Percentiles rank a stretch among this genome's conserved stretches.
phyloP scores from a whole-genome alignment of 2,888 invertebrate species.

The Creontiades dilutus region DNA sequence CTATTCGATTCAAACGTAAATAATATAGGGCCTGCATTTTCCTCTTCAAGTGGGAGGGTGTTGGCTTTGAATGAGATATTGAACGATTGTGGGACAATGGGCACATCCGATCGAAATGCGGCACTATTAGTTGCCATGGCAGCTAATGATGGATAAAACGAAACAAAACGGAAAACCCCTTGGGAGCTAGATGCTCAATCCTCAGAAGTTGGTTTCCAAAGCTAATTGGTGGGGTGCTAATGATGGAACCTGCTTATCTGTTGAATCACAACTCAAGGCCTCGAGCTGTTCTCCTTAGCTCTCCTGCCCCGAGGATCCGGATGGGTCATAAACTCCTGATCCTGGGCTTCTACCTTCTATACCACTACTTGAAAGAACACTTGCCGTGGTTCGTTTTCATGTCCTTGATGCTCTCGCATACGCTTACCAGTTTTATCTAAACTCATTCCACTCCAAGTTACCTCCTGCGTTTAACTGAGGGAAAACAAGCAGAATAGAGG shows the following conservation, averaged over 20 bases:
- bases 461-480: too few species aligned
- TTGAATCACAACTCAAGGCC: conserved; percentile 66
- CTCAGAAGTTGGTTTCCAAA: conserved; percentile 54
- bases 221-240: conserved; percentile 63
- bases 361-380: background rate
- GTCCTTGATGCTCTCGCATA: background rate
- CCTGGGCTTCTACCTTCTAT: conserved; percentile 14
- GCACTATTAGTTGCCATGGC: conserved; percentile 66
- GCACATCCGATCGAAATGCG: conserved; percentile 64
- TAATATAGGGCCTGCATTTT: background rate
- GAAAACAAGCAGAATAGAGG: too few species aligned
- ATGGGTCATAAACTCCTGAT: conserved; percentile 57
- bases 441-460: background rate
- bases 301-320: conserved; percentile 16
- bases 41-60: background rate
- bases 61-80: conserved; percentile 39
- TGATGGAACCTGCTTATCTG: conserved; percentile 64
- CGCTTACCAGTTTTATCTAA: background rate
- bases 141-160: conserved; percentile 70
- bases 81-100: conserved; percentile 61
- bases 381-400: background rate
- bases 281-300: conserved; percentile 56
- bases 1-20: background rate
- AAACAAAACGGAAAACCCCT: conserved; percentile 64
- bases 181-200: conserved; percentile 25